Base-by-base conservation (phyloP, 2,888 invertebrate genomes). In the Rhynchonema sp. region DNA sequence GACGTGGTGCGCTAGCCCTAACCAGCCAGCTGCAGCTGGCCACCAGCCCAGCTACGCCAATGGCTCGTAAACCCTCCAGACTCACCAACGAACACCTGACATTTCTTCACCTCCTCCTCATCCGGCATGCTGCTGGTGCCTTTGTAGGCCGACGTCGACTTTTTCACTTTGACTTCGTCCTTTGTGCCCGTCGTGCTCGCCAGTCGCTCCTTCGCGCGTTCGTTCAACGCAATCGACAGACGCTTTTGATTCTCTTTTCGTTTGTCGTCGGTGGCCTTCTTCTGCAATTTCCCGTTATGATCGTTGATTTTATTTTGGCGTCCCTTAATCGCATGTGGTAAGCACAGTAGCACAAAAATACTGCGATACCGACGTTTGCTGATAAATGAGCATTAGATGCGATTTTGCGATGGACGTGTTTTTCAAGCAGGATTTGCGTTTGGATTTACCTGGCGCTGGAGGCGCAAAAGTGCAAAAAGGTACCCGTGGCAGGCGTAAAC, bases 231-330 rank as follows among this genome's bases (percentile, higher is more conserved):
- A 61, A 84, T 82, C 0, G 90, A 90, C 62, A 99, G 76, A 75
- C 96, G 94, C 68, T 87, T 86, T 74, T 99, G 98, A 78, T 96
- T 92, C 70, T 87, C 84, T 67, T 90, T 89, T 22, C 98, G 82
- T 74, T 96, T 96, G 70, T 98, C 96, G 74, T 99, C 98, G 0
- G 91, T 85, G 20, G 49, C n/a, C n/a, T 57, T 57, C 17, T 57
- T 57, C 57, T 57, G 38, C 26, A 57, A 57, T 38, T 38, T 17
- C 6, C 38, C 38, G 6, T 6, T 38, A 13, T 38, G 9, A 17
- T 38, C 38, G 38, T 38, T 6, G 9, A 38, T 38, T 38, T 38
- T 6, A 38, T 38, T 38, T 38, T 6, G 9, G 9, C 6, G 38
- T 13, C 38, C 9, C 38, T 38, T 38, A 38, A 17, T 13, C 6